phyloP scores from a whole-genome alignment of 1,140 invertebrate genomes.

The Heliconius hermathena region DNA sequence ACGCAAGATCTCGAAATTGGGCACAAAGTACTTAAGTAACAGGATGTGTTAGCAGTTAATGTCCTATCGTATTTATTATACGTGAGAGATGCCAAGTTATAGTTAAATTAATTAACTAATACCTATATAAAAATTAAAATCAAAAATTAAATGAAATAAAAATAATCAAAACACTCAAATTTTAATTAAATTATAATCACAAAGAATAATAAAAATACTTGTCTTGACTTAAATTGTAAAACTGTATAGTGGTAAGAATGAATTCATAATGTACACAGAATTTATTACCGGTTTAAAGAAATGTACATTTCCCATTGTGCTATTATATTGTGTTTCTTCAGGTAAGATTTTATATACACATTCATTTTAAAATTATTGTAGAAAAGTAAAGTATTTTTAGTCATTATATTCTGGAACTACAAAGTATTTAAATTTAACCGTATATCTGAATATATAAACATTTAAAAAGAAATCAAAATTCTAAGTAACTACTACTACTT shows the following conservation, averaged over 20 bases:
- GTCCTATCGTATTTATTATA: too few relatives aligned
- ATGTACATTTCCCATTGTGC: neutral
- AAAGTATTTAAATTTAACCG: neutral
- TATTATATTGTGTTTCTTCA: neutral
- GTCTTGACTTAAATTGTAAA: constrained; percentile 29
- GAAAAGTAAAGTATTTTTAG: neutral
- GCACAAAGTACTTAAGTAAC: too few relatives aligned
- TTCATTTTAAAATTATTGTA: neutral
- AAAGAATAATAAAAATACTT: constrained; percentile 36
- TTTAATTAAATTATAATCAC: constrained; percentile 44
- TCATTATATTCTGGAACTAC: neutral
- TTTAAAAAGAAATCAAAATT: too few relatives aligned
- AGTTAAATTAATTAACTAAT: too few relatives aligned
- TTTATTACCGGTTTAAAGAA: constrained; percentile 33
- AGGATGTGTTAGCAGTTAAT: too few relatives aligned
- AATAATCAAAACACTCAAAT: neutral
- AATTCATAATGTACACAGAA: constrained; percentile 43
- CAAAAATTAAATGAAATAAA: neutral
- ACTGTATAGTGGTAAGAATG: constrained; percentile 38
- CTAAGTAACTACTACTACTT: too few relatives aligned
- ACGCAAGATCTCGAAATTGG: too few relatives aligned
- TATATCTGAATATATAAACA: too few relatives aligned
- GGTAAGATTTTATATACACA: neutral
- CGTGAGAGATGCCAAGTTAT: too few relatives aligned
- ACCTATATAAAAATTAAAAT: neutral